A percentile compares a stretch with the other conserved stretches of the same genome.
These are phyloP conservation scores for Abrostola triplasia DNA, from an alignment of 2,888 invertebrate species.

Conservation along the genomic window DNA sequence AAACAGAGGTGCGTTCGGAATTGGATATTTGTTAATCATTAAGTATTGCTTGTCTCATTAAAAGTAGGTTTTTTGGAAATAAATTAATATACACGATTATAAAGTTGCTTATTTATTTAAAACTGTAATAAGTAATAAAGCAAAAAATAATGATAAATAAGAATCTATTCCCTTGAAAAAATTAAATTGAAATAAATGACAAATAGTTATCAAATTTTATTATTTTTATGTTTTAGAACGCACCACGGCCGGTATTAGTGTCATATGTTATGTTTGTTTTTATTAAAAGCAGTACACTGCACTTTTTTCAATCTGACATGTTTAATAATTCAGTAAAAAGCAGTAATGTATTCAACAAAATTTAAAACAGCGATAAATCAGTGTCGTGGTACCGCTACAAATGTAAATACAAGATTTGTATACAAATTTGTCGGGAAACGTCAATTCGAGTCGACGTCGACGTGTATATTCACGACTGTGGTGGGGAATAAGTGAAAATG, in stretches of 20 bases:
- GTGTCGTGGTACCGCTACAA: constrained; percentile 26
- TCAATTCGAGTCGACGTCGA: constrained; percentile 69
- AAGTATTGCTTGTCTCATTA: not conserved
- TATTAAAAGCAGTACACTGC: constrained; percentile 6
- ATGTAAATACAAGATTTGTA: constrained; percentile 64
- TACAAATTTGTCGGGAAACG: constrained; percentile 57
- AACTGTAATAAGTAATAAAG: too few relatives aligned
- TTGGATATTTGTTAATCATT: not conserved
- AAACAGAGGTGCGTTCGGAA: constrained; percentile 3
- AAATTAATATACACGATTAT: too few relatives aligned
- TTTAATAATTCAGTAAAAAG: not conserved
- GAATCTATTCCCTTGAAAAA: too few relatives aligned
- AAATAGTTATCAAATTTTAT: too few relatives aligned
- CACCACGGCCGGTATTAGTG: too few relatives aligned
- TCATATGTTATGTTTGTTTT: too few relatives aligned
- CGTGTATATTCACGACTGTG: constrained; percentile 70
- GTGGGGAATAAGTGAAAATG: constrained; percentile 82
- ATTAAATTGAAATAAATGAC: too few relatives aligned
- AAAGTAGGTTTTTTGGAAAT: too few relatives aligned
- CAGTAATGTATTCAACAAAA: constrained; percentile 21
- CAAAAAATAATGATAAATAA: too few relatives aligned
- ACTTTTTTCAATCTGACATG: fast-evolving
- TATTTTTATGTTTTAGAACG: too few relatives aligned
- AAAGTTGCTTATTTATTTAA: too few relatives aligned
- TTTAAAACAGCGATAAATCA: not conserved